Percentiles rank a stretch among this genome's conserved stretches.
Conservation (phyloP, 2,113 vertebrate genomes). For the Herpailurus yagouaroundi region DNA sequence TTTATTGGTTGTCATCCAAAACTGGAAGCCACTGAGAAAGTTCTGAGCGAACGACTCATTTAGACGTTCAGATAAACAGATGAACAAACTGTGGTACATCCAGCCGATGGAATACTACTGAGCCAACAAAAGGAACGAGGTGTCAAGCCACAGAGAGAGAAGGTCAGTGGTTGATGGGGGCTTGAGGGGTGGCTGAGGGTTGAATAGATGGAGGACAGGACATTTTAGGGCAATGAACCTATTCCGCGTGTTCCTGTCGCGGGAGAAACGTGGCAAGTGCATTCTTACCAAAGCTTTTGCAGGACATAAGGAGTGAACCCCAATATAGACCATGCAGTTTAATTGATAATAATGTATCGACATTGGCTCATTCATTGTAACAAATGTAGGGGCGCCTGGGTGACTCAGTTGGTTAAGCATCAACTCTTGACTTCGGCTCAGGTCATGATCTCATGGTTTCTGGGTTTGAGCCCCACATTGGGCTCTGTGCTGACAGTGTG, state of each 20-base stretch:
- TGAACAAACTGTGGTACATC: accelerated
- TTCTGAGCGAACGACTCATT: too few species aligned
- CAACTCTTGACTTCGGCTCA: too few species aligned
- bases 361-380: not conserved
- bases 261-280: accelerated
- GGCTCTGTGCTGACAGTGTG: too few species aligned
- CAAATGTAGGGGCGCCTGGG: too few species aligned
- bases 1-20: accelerated
- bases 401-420: too few species aligned
- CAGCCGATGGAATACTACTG: accelerated
- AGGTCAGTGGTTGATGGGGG: not conserved
- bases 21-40: not conserved
- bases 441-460: too few species aligned
- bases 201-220: accelerated
- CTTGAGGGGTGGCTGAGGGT: not conserved
- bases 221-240: accelerated
- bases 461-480: too few species aligned
- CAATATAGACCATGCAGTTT: accelerated
- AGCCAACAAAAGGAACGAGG: not conserved
- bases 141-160: not conserved
- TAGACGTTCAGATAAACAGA: not conserved
- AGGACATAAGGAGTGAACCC: too few species aligned
- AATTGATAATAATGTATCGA: too few species aligned
- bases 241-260: accelerated
- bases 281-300: accelerated